Evolutionary conservation across 1,140 invertebrate genomes (phyloP).

Genomic region (Drosophila kikkawai): DNA sequence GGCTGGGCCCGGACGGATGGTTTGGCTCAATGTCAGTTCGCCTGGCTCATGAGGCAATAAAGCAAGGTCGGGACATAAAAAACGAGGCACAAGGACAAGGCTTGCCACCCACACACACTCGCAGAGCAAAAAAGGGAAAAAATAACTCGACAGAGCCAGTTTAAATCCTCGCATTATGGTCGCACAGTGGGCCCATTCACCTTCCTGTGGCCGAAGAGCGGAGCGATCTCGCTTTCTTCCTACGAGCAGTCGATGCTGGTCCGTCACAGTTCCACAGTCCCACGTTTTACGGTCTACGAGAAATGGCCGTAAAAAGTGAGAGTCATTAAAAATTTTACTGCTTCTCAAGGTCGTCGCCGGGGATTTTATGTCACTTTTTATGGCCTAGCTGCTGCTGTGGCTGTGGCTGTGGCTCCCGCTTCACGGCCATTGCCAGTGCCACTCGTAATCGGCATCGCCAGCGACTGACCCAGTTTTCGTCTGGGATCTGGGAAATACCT

Average conservation of each 20-base stretch:
- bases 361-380: constrained; percentile 81
- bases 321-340: constrained; percentile 85
- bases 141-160: constrained; percentile 25
- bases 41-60: constrained; percentile 63
- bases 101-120: constrained; percentile 23
- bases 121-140: not conserved
- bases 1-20: constrained; percentile 38
- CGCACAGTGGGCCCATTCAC: constrained; percentile 70
- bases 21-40: constrained; percentile 60
- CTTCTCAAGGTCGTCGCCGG: constrained; percentile 82
- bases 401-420: constrained; percentile 24
- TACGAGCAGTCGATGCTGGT: constrained; percentile 48
- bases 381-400: constrained; percentile 42
- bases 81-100: constrained; percentile 59
- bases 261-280: constrained; percentile 60
- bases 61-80: constrained; percentile 60
- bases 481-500: constrained; percentile 27
- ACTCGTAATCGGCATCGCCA: constrained; percentile 28
- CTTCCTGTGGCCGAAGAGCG: constrained; percentile 54
- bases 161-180: constrained; percentile 65
- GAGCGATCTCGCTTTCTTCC: constrained; percentile 60
- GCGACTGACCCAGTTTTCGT: constrained; percentile 64
- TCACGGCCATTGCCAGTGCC: constrained; percentile 25
- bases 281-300: constrained; percentile 72
- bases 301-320: constrained; percentile 83